Evolutionary conservation across 2,113 vertebrate species (phyloP).

Genomic region (Melanerpes aurifrons): DNA sequence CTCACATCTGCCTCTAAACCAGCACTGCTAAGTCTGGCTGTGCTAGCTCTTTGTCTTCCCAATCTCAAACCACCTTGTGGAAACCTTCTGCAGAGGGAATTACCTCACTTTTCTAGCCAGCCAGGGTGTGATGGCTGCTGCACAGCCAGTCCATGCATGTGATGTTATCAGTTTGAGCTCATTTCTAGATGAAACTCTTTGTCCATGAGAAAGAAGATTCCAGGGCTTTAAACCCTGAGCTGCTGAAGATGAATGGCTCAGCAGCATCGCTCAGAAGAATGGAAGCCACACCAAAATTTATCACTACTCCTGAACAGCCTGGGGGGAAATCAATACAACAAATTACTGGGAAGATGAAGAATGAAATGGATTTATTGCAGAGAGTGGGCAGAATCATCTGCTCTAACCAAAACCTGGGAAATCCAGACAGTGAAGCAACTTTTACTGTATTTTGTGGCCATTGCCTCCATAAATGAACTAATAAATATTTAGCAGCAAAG

Average conservation of each 20-base stretch:
- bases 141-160: rapidly evolving
- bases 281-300: neutral
- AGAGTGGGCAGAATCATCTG: neutral
- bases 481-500: neutral
- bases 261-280: neutral
- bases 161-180: neutral
- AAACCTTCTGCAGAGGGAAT: neutral
- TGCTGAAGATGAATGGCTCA: neutral
- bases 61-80: neutral
- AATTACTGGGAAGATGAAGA: neutral
- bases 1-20: neutral
- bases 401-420: neutral
- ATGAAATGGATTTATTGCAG: neutral
- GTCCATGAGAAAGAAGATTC: neutral
- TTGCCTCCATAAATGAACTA: neutral
- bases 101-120: neutral
- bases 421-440: neutral
- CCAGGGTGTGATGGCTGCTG: rapidly evolving
- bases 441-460: neutral
- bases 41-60: neutral
- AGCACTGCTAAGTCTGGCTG: neutral
- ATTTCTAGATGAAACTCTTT: neutral
- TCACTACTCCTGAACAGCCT: neutral
- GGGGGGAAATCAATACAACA: neutral
- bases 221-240: neutral